Evolutionary conservation across 2,113 vertebrate species (phyloP), one percentile per base, ranked within the genome.

Genomic region (Bambusicola thoracicus): DNA sequence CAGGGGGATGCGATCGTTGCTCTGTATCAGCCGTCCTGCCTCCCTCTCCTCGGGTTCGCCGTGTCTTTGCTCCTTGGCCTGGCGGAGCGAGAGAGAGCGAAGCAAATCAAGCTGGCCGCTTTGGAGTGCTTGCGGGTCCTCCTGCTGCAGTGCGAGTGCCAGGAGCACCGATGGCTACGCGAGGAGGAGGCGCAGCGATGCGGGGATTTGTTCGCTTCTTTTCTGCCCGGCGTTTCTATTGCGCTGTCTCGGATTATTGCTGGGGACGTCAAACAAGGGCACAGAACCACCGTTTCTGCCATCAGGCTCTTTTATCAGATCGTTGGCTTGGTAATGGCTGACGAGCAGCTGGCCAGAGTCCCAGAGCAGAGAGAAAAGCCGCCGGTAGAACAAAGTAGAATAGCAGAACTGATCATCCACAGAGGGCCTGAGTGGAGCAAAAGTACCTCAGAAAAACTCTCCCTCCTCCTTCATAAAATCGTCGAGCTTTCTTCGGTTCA

Each of bases 171-270:
- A 5, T 70, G 86, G 1, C 92, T 98, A 3, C 93, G 94, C 2
- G 87, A 93, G 27, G 95, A 96, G 0, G 98, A 98, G 80, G 92
- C 53, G 7, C 81, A 76, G 70, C 81, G 68, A 11, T 94, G 98
- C 3, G 98, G 99, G 61, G 95, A 97, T 61, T 91, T 98, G 29
- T 97, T 99, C 94, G 99, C 99, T 36, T 98, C 98, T 8, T 99
- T 99, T 92, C 89, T 99, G 89, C 99, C 99, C 2, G 99, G 99
- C n/a, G 97, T 99, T 82, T 98, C 98, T n/a, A 96, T 96, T 8
- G 63, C 98, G 0, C 89, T 98, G 40, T 96, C 98, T 72, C 98
- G 98, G 73, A 90, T 99, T 46, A 98, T 99, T 61, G 97, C 98
- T 3, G 99, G 98, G 81, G 99, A 99, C 63, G 79, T 98, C 61